Base-by-base conservation (phyloP, 2,888 invertebrate species). In the Drosophila villosipedis region DNA sequence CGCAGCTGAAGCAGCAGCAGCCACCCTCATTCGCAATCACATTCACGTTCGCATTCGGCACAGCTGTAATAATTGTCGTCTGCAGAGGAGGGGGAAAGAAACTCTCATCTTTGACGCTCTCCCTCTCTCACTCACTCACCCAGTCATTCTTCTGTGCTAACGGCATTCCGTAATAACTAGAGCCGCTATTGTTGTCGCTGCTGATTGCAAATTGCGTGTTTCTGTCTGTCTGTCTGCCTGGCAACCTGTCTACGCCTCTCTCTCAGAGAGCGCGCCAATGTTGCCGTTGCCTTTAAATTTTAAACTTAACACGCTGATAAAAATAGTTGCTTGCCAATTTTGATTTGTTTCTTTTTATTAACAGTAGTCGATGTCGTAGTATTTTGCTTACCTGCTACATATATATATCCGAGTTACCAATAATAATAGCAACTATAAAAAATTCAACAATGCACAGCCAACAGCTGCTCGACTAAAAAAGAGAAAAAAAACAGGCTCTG, bases 1-100 rank as follows among this genome's bases (percentile, higher is more conserved):
- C 62, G 60, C 41, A 62, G 64, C 59, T 53, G 31, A 16, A 22
- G 39, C 43, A 30, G 53, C 39, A 68, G 64, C 65, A 73, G 73
- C 68, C 81, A 81, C 78, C 81, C 68, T 47, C 61, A 52, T 50
- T 74, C 31, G 53, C 37, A 43, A 49, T 62, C 39, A 19, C 39
- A 77, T 62, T 68, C 58, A 30, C 50, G 66, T 41, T 69, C 57
- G 28, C 43, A 61, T 22, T 53, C 54, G 30, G 63, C 77, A 77
- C 80, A 82, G 80, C 82, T 82, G 82, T 78, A 78, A 68, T 25
- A 77, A 68, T 76, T 65, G 64, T 77, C 68, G 41, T 58, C 57
- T 57, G 35, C 28, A 19, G 31, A 14, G 41, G 30, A 30, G 28
- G 28, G 14, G 57, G n/a, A 28, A 3, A 28, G 39, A 39, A 49